These are phyloP conservation scores for Hydra vulgaris DNA, from an alignment of 30 jellyfish, hydroid and myxozoan species.

Conservation along the genomic window DNA sequence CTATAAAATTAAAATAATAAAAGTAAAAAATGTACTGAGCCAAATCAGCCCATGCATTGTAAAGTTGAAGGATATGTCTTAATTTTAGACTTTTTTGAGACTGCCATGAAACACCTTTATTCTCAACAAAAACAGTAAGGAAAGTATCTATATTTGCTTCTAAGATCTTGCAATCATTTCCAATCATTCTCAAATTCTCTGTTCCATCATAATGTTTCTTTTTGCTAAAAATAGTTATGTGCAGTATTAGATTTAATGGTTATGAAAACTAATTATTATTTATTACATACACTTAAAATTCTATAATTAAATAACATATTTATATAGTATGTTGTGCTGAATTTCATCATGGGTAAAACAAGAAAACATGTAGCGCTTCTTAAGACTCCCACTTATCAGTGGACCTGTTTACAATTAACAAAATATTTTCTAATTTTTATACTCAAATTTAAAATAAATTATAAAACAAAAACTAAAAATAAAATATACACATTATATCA, in stretches of 20 bases:
- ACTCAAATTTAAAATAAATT: background rate
- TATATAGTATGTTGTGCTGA: too few relatives aligned
- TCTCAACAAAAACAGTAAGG: background rate
- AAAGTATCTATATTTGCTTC: constrained; percentile 6
- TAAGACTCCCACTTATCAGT: background rate
- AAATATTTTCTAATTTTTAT: background rate
- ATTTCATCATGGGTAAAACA: too few relatives aligned
- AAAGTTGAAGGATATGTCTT: background rate
- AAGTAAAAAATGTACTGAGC: background rate
- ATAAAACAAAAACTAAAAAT: background rate
- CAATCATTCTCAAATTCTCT: too few relatives aligned
- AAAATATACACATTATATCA: too few relatives aligned
- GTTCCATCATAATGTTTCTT: too few relatives aligned
- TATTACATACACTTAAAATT: too few relatives aligned
- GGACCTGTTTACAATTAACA: background rate
- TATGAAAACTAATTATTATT: too few relatives aligned
- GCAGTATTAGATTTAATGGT: too few relatives aligned
- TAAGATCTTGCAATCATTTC: too few relatives aligned
- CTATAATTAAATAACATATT: too few relatives aligned
- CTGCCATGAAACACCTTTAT: background rate
- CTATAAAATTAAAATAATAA: background rate
- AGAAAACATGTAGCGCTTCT: too few relatives aligned
- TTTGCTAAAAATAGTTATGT: too few relatives aligned
- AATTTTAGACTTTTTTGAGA: background rate
- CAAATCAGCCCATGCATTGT: background rate